Conservation (phyloP, 2,888 invertebrate genomes). For the Lingula anatina region DNA sequence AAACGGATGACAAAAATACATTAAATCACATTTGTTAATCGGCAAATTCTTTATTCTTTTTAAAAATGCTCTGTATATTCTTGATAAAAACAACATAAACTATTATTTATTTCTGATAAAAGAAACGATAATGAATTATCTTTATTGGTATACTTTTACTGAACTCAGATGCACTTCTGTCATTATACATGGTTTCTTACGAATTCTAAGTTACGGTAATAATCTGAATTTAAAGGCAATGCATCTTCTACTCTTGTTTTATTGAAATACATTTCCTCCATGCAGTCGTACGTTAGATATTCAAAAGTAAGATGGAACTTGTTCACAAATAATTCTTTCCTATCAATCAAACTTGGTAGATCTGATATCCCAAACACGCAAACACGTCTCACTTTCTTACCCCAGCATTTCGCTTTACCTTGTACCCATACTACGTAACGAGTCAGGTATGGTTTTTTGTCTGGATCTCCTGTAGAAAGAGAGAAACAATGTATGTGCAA, state of each 20-base stretch:
- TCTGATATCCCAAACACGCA: conserved; percentile 37
- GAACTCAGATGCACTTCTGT: no score
- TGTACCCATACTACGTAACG: conserved; percentile 26
- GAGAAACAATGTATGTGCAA: neutral
- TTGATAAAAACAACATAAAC: no score
- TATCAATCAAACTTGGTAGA: conserved; percentile 14
- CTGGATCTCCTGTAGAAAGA: conserved; percentile 6
- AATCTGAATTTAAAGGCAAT: no score
- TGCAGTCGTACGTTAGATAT: conserved; percentile 25
- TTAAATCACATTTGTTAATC: no score
- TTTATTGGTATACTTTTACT: no score
- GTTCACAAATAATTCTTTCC: conserved; percentile 35
- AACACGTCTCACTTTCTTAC: conserved; percentile 23
- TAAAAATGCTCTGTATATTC: no score
- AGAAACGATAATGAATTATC: no score
- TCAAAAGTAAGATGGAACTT: conserved; percentile 32
- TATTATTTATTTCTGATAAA: no score
- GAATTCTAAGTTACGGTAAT: no score
- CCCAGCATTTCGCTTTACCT: conserved; percentile 13
- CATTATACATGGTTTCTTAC: no score
- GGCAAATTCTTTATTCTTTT: no score
- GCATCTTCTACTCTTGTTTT: conserved; percentile 11
- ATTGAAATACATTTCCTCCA: conserved; percentile 18
- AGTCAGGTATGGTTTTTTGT: conserved; percentile 15
- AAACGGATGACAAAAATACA: no score